These are phyloP conservation scores for Melanotaenia maccullochi DNA, from an alignment of 2,797 vertebrate species.

Conservation along the genomic window DNA sequence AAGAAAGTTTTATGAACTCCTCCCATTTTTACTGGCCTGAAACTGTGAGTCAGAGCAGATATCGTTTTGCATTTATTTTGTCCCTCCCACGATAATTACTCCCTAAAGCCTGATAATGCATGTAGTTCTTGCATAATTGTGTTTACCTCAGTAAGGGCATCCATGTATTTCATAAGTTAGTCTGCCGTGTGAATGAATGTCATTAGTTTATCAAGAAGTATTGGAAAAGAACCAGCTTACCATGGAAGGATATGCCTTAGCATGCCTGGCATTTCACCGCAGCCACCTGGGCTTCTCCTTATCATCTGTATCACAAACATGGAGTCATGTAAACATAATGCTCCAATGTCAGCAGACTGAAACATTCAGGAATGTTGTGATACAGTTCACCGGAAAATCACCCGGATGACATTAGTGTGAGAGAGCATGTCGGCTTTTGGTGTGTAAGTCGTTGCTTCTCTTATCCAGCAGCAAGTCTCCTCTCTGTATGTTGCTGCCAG, in stretches of 20 bases:
- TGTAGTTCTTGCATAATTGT: conserved; percentile 47
- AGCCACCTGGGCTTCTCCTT: conserved; percentile 57
- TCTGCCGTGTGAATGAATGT: conserved; percentile 34
- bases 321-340: conserved; percentile 23
- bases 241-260: conserved; percentile 22
- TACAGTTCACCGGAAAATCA: conserved; percentile 43
- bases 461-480: not conserved
- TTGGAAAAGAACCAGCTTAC: conserved; percentile 23
- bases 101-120: conserved; percentile 43
- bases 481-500: not conserved
- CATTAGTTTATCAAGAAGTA: conserved; percentile 48
- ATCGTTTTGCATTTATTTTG: conserved; percentile 34
- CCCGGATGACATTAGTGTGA: conserved; percentile 13
- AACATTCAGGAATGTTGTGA: conserved; percentile 53
- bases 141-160: conserved; percentile 35
- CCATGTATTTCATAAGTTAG: conserved; percentile 37
- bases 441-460: conserved; percentile 15
- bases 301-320: conserved; percentile 60
- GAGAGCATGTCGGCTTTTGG: conserved; percentile 13
- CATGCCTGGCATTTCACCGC: conserved; percentile 43
- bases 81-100: conserved; percentile 33
- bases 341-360: conserved; percentile 41
- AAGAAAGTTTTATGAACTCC: conserved; percentile 26
- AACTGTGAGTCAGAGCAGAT: conserved; percentile 47
- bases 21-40: conserved; percentile 28